These are phyloP conservation scores for Deilephila elpenor DNA, from an alignment of 2,888 invertebrate species.

Conservation along the genomic window DNA sequence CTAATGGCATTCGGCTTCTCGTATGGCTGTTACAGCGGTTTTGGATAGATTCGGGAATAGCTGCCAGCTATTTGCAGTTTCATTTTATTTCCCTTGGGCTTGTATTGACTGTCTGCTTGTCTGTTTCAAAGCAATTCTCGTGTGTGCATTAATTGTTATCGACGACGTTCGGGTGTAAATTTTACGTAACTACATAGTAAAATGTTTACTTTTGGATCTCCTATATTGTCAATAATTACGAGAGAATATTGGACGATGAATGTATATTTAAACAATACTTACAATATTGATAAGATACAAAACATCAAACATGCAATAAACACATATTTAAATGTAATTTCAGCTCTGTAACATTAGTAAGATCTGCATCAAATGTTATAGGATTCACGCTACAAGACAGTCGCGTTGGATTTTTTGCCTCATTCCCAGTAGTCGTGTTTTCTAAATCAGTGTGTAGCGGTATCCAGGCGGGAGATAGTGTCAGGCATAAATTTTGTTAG, in stretches of 20 bases:
- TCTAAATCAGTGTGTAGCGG: slow-evolving; percentile 27
- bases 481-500: slow-evolving; percentile 55
- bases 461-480: slow-evolving; percentile 43
- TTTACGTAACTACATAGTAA: too few species aligned
- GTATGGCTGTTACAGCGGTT: slow-evolving; percentile 34
- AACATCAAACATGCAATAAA: not conserved
- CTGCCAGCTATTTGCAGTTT: slow-evolving; percentile 34
- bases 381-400: slow-evolving; percentile 1
- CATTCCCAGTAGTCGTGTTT: slow-evolving; percentile 23
- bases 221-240: too few species aligned
- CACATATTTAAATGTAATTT: not conserved
- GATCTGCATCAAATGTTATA: not conserved
- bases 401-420: slow-evolving; percentile 4
- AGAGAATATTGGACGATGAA: too few species aligned
- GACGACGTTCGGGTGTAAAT: not conserved
- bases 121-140: slow-evolving; percentile 8
- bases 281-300: too few species aligned
- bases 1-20: slow-evolving; percentile 46
- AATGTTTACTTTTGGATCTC: too few species aligned
- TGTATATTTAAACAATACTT: too few species aligned
- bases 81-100: slow-evolving; percentile 33
- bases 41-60: slow-evolving; percentile 34
- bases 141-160: slow-evolving; percentile 2
- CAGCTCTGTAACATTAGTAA: not conserved
- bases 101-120: slow-evolving; percentile 20